Evolutionary conservation across 2,888 invertebrate species (phyloP), one percentile per base, ranked within the genome.

Genomic region (Xylocampa areola): DNA sequence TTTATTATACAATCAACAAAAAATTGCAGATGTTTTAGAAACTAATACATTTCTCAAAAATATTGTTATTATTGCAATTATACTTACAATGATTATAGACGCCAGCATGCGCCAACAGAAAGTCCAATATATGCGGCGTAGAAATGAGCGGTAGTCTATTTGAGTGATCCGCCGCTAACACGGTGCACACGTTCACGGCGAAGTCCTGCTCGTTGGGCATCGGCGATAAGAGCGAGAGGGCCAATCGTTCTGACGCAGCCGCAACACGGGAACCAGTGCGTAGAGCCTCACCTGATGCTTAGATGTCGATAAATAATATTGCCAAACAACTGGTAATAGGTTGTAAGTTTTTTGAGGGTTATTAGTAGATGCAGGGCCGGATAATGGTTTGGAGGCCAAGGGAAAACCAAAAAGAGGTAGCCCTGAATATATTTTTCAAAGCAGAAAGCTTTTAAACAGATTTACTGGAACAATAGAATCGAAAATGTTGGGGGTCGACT

Each of bases 131-230:
- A 77, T 97, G 96, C 0, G 98, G 98, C 73, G 97, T 97, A 72
- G 97, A 96, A 57, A 96, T 96, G 60, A 99, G 91, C 48, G 97
- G 97, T 50, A 99, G 92, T 0, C 97, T 96, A 80, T 98, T 98
- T 60, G 97, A 97, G 63, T 97, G 98, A 82, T 99, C 99, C 74
- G 98, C 99, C 4, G 99, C 98, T 73, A 99, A 95, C 57, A 99
- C 95, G 0, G 98, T 98, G 88, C 99, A 99, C 2, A 99, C 98
- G 89, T 99, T 99, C 79, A 99, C 97, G 19, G 99, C 99, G 88
- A 99, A 98, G 92, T 99, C 99, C 86, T 99, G 98, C 88, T 99
- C 99, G 89, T 99, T 99, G 4, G 99, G 99, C 86, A 99, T 95
- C 0, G 99, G 99, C n/a, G 98, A 98, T 47, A 98, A 93, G 30